A percentile compares a stretch with the other conserved stretches of the same genome.
phyloP scores from a whole-genome alignment of 2,797 vertebrate genomes.

The Gobio occitaniae region DNA sequence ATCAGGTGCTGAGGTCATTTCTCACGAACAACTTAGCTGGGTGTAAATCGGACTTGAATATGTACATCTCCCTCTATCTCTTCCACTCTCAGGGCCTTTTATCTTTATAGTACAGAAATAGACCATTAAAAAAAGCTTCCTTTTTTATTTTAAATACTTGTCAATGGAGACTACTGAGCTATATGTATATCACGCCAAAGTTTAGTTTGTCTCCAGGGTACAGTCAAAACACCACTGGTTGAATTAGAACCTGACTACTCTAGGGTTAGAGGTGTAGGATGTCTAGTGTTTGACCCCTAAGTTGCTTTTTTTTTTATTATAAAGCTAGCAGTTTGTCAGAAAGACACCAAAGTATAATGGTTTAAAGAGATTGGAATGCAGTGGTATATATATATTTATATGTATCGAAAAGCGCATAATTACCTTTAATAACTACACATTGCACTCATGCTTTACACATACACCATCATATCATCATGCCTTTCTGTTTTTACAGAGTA shows the following conservation, averaged over 20 bases:
- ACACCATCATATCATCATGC: slow-evolving; percentile 72
- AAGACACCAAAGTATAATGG: slow-evolving; percentile 79
- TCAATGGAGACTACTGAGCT: slow-evolving; percentile 52
- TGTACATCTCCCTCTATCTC: slow-evolving; percentile 20
- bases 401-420: slow-evolving; percentile 23
- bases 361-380: slow-evolving; percentile 71
- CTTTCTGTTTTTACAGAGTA: slow-evolving; percentile 84
- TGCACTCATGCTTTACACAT: slow-evolving; percentile 49
- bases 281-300: slow-evolving; percentile 28
- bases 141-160: not conserved
- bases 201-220: slow-evolving; percentile 44
- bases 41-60: not conserved
- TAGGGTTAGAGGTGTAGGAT: slow-evolving; percentile 7
- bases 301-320: slow-evolving; percentile 7
- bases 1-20: slow-evolving; percentile 29
- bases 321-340: slow-evolving; percentile 53
- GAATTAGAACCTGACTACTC: slow-evolving; percentile 25
- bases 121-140: slow-evolving; percentile 56
- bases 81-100: slow-evolving; percentile 77
- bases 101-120: slow-evolving; percentile 80
- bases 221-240: slow-evolving; percentile 48
- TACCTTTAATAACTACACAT: slow-evolving; percentile 70
- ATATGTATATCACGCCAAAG: slow-evolving; percentile 50
- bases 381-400: slow-evolving; percentile 34
- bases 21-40: slow-evolving; percentile 3